Base-by-base conservation (phyloP, 2,797 vertebrate genomes). In the Aulostomus chinensis region DNA sequence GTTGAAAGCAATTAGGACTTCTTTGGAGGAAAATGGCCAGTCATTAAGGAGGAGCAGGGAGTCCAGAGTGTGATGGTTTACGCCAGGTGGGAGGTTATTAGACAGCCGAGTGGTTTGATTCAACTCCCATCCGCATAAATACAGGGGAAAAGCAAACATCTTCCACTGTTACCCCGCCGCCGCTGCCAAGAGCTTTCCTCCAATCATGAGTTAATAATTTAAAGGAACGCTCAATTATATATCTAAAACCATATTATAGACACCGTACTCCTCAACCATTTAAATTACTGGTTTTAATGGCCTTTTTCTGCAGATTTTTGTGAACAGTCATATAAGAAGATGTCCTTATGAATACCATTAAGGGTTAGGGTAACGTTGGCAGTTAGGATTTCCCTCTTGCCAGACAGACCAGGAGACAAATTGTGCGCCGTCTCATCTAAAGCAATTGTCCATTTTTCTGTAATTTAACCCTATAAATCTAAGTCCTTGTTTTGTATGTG, bases 11-110 rank as follows among this genome's bases (percentile, higher is more conserved):
- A 86, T 86, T 81, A 81, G 24, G 56, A 66, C 58, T 61, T 84
- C 68, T 78, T 78, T 78, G 41, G 57, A 68, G 50, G 56, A 58
- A 82, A 84, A 83, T 71, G 63, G 76, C 55, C 60, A 16, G 58
- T 74, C 69, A 81, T 89, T 86, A 86, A 69, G 69, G 65, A 76
- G 78, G 61, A 73, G 76, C 57, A 56, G 52, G 49, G 68, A 69
- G 39, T 58, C 61, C 70, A 60, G 59, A 74, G 69, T 63, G 68
- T 43, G 68, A 76, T 65, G 73, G 58, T 74, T 80, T 66, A 57
- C 46, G 31, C 73, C 76, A 83, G 85, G 79, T 83, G 83, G 79
- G 73, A 78, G 73, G 67, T 63, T 70, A 82, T 84, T 78, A 84
- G 58, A 56, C 60, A 51, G 59, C 63, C 52, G 58, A 70, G 69